These are phyloP conservation scores for Sycophila sp. DNA, from an alignment of 1,140 invertebrate genomes.

Conservation along the genomic window DNA sequence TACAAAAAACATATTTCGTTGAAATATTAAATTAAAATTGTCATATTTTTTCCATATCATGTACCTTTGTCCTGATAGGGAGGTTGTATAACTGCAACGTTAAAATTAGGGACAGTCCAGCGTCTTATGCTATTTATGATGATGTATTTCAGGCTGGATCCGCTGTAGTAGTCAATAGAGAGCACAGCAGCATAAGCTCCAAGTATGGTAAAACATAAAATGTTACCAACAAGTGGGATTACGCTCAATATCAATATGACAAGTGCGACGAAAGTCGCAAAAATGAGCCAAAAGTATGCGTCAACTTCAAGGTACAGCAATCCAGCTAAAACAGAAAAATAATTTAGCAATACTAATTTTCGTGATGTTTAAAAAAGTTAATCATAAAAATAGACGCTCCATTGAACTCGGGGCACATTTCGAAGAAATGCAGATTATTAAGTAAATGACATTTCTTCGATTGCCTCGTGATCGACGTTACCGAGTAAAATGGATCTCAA, in stretches of 20 bases:
- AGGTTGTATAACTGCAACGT: constrained; percentile 70
- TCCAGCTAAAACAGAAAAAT: constrained; percentile 67
- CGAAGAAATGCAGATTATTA: too few species aligned
- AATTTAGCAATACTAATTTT: constrained; percentile 24
- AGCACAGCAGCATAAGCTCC: constrained; percentile 73
- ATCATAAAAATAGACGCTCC: too few species aligned
- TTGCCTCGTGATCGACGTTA: too few species aligned
- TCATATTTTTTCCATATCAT: not conserved
- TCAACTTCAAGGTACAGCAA: constrained; percentile 66
- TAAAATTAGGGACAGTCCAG: constrained; percentile 69
- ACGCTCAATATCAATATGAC: constrained; percentile 66
- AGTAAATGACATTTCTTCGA: too few species aligned
- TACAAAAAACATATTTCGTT: not conserved
- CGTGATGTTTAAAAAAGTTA: too few species aligned
- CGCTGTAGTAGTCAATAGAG: constrained; percentile 73
- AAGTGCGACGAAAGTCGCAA: constrained; percentile 70
- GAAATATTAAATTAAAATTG: not conserved
- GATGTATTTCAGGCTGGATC: constrained; percentile 76
- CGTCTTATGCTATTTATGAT: constrained; percentile 74
- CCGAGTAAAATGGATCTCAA: too few species aligned
- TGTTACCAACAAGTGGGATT: constrained; percentile 69
- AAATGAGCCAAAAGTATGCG: constrained; percentile 73
- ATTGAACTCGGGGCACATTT: too few species aligned
- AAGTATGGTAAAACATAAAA: constrained; percentile 71
- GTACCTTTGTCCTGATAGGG: constrained; percentile 73